phyloP scores from a whole-genome alignment of 1,140 invertebrate species.

The Drosophila gunungcola region DNA sequence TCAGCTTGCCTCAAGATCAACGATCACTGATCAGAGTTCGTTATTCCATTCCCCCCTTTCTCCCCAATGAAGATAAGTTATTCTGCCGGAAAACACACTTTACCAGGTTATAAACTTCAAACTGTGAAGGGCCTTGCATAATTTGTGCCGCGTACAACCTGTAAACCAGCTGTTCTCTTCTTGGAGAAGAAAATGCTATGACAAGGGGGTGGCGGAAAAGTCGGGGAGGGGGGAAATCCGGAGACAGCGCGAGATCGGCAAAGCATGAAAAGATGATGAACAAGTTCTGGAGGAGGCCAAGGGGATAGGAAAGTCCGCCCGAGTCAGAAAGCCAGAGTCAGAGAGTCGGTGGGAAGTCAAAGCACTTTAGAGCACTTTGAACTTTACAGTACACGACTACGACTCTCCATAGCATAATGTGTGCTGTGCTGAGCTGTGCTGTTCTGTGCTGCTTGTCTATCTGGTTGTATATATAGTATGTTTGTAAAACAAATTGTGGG shows the following conservation, averaged over 20 bases:
- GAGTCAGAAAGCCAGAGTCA: slow-evolving; percentile 21
- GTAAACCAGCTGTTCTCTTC: slow-evolving; percentile 22
- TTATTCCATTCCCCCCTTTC: not conserved
- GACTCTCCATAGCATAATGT: slow-evolving; percentile 20
- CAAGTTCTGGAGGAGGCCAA: slow-evolving; percentile 27
- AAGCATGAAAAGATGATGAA: slow-evolving; percentile 54
- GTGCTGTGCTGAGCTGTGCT: slow-evolving; percentile 5
- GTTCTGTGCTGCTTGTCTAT: not conserved
- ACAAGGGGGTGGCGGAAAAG: not conserved
- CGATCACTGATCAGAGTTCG: slow-evolving; percentile 7
- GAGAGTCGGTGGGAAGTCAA: slow-evolving; percentile 61
- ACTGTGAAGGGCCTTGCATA: slow-evolving; percentile 45
- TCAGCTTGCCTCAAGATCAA: slow-evolving; percentile 6
- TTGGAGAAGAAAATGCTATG: not conserved
- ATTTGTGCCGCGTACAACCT: slow-evolving; percentile 49
- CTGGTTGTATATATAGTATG: not conserved
- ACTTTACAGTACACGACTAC: slow-evolving; percentile 39
- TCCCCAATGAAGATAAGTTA: slow-evolving; percentile 7
- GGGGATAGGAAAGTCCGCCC: slow-evolving; percentile 25
- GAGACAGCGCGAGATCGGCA: slow-evolving; percentile 28
- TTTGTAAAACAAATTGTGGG: slow-evolving; percentile 38
- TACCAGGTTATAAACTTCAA: slow-evolving; percentile 32
- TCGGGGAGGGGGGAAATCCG: slow-evolving; percentile 13
- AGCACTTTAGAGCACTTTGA: slow-evolving; percentile 78
- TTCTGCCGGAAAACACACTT: slow-evolving; percentile 18